Conservation (phyloP, 2,888 invertebrate species). For the Celastrina argiolus region DNA sequence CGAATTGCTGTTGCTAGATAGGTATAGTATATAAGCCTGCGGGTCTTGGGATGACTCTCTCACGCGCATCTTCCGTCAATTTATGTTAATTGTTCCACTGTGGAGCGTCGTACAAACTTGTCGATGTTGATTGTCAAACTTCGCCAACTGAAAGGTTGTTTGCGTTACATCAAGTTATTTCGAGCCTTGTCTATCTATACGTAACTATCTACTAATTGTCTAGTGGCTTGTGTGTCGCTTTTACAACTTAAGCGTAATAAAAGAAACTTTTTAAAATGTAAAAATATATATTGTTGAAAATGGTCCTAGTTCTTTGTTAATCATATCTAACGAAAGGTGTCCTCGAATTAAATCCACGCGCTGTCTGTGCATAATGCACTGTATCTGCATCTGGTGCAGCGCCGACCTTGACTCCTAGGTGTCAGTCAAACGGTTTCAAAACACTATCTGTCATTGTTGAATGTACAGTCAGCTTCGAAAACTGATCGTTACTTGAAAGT, state of each 20-base stretch:
- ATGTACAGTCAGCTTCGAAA: not conserved
- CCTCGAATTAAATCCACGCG: slow-evolving; percentile 46
- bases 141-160: too few relatives aligned
- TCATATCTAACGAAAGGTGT: slow-evolving; percentile 21
- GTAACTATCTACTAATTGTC: too few relatives aligned
- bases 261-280: not conserved
- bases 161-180: too few relatives aligned
- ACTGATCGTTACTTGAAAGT: too few relatives aligned
- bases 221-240: not conserved
- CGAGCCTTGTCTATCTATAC: too few relatives aligned
- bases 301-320: not conserved
- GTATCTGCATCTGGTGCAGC: slow-evolving; percentile 27
- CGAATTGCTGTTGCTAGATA: too few relatives aligned
- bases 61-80: too few relatives aligned
- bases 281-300: not conserved
- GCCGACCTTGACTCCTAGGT: slow-evolving; percentile 33
- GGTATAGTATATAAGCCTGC: too few relatives aligned
- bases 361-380: slow-evolving; percentile 45
- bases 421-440: slow-evolving; percentile 17
- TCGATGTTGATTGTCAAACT: too few relatives aligned
- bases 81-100: too few relatives aligned
- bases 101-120: too few relatives aligned
- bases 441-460: slow-evolving; percentile 21
- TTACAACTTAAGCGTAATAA: not conserved
- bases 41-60: too few relatives aligned